phyloP scores from a whole-genome alignment of 1,140 invertebrate species.

The Oreohelix idahoensis region DNA sequence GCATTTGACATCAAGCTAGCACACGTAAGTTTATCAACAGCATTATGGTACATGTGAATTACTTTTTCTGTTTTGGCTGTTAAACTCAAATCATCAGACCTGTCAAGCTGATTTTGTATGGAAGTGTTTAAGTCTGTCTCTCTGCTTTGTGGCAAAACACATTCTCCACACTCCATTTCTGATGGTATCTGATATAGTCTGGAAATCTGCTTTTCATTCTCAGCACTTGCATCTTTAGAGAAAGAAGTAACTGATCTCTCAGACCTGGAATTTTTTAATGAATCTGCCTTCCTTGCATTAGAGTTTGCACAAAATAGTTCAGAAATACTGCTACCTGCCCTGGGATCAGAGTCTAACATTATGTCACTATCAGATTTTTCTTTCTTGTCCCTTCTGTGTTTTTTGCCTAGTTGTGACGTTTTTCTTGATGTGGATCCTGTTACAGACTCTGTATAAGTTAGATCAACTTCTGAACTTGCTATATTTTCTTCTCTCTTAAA shows the following conservation, averaged over 20 bases:
- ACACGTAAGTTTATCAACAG: background rate
- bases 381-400: background rate
- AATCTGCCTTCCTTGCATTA: background rate
- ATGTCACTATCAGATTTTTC: background rate
- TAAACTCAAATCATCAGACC: background rate
- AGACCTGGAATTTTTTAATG: background rate
- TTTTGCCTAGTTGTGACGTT: background rate
- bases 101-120: background rate
- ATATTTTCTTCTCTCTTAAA: background rate
- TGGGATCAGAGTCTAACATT: background rate
- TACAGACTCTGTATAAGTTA: background rate
- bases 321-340: background rate
- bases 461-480: background rate
- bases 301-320: background rate
- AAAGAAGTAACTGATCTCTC: background rate
- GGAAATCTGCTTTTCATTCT: background rate
- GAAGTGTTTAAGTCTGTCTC: background rate
- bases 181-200: background rate
- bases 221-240: background rate
- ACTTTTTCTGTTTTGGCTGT: background rate
- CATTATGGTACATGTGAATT: background rate
- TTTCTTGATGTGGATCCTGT: background rate
- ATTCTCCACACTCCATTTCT: background rate
- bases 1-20: background rate
- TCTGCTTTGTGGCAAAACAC: background rate